Evolutionary conservation across 2,888 invertebrate genomes (phyloP).

Genomic region (Drosophila prolongata): DNA sequence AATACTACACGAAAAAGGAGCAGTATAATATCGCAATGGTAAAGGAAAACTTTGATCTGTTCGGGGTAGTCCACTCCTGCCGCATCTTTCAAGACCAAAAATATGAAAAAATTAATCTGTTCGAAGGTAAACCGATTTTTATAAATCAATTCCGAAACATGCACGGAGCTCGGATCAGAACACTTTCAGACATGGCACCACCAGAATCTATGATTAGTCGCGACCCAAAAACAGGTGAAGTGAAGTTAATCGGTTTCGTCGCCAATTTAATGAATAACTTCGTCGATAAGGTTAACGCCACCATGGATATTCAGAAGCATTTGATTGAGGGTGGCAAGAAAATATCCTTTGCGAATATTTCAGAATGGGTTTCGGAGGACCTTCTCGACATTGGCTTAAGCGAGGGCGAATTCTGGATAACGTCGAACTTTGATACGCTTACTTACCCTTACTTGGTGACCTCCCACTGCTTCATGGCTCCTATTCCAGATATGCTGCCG

Average conservation of each 20-base stretch:
- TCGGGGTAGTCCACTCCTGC: conserved; percentile 36
- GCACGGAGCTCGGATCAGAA: conserved; percentile 39
- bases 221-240: conserved; percentile 19
- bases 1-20: conserved; percentile 35
- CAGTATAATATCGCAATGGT: conserved; percentile 55
- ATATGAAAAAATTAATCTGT: conserved; percentile 6
- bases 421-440: background rate
- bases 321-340: no score
- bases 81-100: conserved; percentile 34
- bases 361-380: conserved; percentile 3
- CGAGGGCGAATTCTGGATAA: background rate
- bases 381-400: conserved; percentile 46
- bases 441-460: conserved; percentile 45
- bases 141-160: conserved; percentile 57
- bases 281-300: conserved; percentile 56
- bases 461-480: conserved; percentile 57
- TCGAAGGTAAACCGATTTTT: conserved; percentile 28
- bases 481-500: conserved; percentile 42
- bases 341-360: background rate
- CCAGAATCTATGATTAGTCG: conserved; percentile 54
- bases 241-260: conserved; percentile 49
- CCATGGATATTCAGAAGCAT: conserved; percentile 2
- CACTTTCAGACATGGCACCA: conserved; percentile 42
- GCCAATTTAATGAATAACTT: conserved; percentile 49
- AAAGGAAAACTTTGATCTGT: conserved; percentile 1